Conservation (phyloP, 2,888 invertebrate genomes). For the Erynnis tages region DNA sequence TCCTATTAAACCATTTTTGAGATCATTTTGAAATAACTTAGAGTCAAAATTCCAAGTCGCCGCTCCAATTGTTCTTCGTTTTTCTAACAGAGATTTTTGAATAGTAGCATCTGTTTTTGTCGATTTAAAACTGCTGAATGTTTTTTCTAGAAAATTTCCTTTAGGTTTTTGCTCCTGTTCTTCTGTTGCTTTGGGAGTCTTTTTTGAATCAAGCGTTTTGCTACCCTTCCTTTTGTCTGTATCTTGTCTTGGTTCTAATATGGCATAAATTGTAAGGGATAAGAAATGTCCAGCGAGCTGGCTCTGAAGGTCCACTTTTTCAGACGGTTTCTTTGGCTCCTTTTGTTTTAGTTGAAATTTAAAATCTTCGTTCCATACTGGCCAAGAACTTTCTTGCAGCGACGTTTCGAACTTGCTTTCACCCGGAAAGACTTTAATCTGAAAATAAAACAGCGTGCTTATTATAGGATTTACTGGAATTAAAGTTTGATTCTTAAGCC, state of each 20-base stretch:
- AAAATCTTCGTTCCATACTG: slow-evolving; percentile 90
- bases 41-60: slow-evolving; percentile 86
- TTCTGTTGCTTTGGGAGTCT: slow-evolving; percentile 59
- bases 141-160: slow-evolving; percentile 73
- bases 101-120: slow-evolving; percentile 66
- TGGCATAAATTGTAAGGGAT: slow-evolving; percentile 85
- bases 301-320: slow-evolving; percentile 77
- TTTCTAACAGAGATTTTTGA: slow-evolving; percentile 80
- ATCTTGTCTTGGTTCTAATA: slow-evolving; percentile 82
- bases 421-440: slow-evolving; percentile 90
- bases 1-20: slow-evolving; percentile 81
- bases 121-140: slow-evolving; percentile 72
- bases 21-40: slow-evolving; percentile 83
- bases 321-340: slow-evolving; percentile 70
- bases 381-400: slow-evolving; percentile 88
- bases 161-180: slow-evolving; percentile 72
- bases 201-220: slow-evolving; percentile 59
- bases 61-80: slow-evolving; percentile 84
- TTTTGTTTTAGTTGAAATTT: slow-evolving; percentile 84
- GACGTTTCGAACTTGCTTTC: slow-evolving; percentile 88
- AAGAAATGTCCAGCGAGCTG: slow-evolving; percentile 85
- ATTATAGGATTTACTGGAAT: too few relatives aligned
- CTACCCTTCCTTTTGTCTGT: slow-evolving; percentile 59
- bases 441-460: slow-evolving; percentile 49
- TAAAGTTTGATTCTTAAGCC: too few relatives aligned